Evolutionary conservation across 2,888 invertebrate genomes (phyloP).

Genomic region (Elysia crispata): DNA sequence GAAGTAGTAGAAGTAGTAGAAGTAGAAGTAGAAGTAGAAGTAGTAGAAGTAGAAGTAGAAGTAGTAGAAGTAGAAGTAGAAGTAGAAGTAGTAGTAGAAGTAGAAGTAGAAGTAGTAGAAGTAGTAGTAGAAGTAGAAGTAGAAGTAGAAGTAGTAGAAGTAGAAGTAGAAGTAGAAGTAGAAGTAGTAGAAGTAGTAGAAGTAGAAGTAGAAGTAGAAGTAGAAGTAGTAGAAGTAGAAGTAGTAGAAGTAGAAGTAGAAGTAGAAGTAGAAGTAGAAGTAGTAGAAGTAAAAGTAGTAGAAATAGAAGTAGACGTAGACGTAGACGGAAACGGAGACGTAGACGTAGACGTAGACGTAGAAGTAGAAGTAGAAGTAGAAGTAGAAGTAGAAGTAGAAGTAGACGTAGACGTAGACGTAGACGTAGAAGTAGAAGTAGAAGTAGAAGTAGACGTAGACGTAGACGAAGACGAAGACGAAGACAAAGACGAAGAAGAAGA

Average conservation of each 20-base stretch:
- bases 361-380: no score
- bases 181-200: constrained; percentile 37
- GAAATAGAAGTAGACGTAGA: constrained; percentile 32
- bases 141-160: constrained; percentile 29
- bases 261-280: constrained; percentile 39
- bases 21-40: constrained; percentile 29
- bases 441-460: no score
- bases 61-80: constrained; percentile 30
- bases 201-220: constrained; percentile 3
- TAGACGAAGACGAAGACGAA: no score
- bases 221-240: constrained; percentile 1
- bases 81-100: constrained; percentile 27
- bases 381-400: no score
- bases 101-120: constrained; percentile 25
- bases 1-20: constrained; percentile 24
- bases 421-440: no score
- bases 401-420: no score
- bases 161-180: constrained; percentile 24
- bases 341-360: no score
- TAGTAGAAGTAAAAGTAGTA: constrained; percentile 44
- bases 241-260: constrained; percentile 44
- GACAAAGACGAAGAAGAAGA: no score
- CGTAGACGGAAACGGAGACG: no score
- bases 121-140: constrained; percentile 28
- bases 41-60: constrained; percentile 29